phyloP scores from a whole-genome alignment of 2,797 vertebrate genomes.

The Cirrhinus mrigala region DNA sequence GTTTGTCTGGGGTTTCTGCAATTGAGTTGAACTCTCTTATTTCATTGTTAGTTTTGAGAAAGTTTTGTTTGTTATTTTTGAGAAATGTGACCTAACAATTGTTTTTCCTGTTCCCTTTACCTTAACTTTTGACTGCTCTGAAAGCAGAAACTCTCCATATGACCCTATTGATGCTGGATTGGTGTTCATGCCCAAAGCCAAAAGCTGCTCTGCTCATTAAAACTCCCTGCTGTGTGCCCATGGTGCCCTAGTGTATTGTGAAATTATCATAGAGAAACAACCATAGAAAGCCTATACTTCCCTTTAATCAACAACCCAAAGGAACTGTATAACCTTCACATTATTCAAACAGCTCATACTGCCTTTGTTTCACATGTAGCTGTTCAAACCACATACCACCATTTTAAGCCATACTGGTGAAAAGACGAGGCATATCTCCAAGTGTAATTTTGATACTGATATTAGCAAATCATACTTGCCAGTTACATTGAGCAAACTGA shows the following conservation, averaged over 20 bases:
- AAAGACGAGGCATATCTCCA: not conserved
- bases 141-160: conserved; percentile 32
- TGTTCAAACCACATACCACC: not conserved
- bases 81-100: not conserved
- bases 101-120: not conserved
- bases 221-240: conserved; percentile 46
- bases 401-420: not conserved
- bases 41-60: not conserved
- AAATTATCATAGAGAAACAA: conserved; percentile 55
- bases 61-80: not conserved
- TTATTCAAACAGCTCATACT: conserved; percentile 15
- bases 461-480: not conserved
- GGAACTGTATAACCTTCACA: conserved; percentile 21
- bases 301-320: conserved; percentile 50
- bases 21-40: not conserved
- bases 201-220: conserved; percentile 53
- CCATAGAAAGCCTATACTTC: conserved; percentile 23
- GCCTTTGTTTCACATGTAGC: not conserved
- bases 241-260: conserved; percentile 40
- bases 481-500: not conserved
- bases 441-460: not conserved
- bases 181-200: conserved; percentile 30
- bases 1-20: not conserved
- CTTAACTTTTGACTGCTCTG: conserved; percentile 17
- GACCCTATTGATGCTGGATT: conserved; percentile 46